Conservation (phyloP, 2,797 vertebrate species). For the Heterohyrax brucei region DNA sequence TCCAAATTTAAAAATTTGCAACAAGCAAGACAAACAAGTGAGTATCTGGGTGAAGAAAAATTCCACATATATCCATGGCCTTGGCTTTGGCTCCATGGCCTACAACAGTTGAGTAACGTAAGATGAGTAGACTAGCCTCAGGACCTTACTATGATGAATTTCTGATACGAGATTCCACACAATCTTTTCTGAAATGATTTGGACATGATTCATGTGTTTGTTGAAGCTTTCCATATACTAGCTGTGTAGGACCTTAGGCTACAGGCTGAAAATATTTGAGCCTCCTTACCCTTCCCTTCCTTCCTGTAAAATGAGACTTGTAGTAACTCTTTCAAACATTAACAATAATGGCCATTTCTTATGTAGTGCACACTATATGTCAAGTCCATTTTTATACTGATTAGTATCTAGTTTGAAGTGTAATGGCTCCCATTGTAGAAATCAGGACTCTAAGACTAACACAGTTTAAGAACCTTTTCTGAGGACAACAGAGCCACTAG, state of each 20-base stretch:
- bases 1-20: slow-evolving; percentile 45
- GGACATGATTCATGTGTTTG: not conserved
- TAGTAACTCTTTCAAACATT: not conserved
- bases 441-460: slow-evolving; percentile 29
- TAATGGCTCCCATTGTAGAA: not conserved
- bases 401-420: slow-evolving; percentile 7
- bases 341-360: not conserved
- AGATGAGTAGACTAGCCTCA: not conserved
- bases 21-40: not conserved
- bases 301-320: not conserved
- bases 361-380: not conserved
- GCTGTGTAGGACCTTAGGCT: not conserved
- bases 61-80: not conserved
- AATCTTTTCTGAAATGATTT: slow-evolving; percentile 45
- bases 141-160: not conserved
- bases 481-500: not conserved
- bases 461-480: slow-evolving; percentile 36
- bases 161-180: slow-evolving; percentile 14
- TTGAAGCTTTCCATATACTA: not conserved
- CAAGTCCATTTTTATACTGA: not conserved
- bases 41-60: slow-evolving; percentile 3
- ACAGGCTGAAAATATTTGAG: not conserved
- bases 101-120: not conserved
- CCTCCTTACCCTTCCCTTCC: not conserved
- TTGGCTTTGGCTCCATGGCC: not conserved